Conservation (phyloP, 35 echinoderm and acorn worm genomes). For the Acanthaster planci region DNA sequence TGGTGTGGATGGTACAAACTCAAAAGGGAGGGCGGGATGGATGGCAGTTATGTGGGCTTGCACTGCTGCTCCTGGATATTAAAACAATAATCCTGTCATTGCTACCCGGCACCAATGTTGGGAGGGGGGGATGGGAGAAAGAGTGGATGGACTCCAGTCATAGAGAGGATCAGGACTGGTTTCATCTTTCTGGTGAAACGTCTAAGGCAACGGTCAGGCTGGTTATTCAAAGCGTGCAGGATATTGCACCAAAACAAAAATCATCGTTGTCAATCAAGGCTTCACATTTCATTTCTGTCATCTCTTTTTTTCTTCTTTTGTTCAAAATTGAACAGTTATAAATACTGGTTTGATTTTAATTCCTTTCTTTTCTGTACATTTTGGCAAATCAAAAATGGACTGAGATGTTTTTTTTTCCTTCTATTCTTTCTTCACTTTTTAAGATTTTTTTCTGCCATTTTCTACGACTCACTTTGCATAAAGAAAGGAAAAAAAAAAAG, state of each 20-base stretch:
- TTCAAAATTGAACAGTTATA: not conserved
- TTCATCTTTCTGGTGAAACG: not conserved
- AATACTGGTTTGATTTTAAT: not conserved
- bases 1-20: constrained; percentile 14
- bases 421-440: not conserved
- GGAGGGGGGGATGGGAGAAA: not conserved
- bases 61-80: not conserved
- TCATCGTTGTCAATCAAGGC: constrained; percentile 9
- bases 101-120: constrained; percentile 18
- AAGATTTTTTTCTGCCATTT: not conserved
- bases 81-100: not conserved
- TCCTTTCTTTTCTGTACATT: not conserved
- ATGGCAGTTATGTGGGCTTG: not conserved
- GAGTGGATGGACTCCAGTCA: constrained; percentile 8
- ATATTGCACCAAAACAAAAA: constrained; percentile 34
- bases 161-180: not conserved
- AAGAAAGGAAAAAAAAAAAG: not conserved
- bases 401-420: constrained; percentile 20
- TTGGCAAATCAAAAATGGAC: not conserved
- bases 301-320: not conserved
- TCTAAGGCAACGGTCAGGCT: constrained; percentile 17
- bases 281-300: not conserved
- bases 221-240: constrained; percentile 11
- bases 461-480: constrained; percentile 15
- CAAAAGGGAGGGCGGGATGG: not conserved